phyloP scores from a whole-genome alignment of 2,888 invertebrate species.

The Pycnomerus fuliginosus region DNA sequence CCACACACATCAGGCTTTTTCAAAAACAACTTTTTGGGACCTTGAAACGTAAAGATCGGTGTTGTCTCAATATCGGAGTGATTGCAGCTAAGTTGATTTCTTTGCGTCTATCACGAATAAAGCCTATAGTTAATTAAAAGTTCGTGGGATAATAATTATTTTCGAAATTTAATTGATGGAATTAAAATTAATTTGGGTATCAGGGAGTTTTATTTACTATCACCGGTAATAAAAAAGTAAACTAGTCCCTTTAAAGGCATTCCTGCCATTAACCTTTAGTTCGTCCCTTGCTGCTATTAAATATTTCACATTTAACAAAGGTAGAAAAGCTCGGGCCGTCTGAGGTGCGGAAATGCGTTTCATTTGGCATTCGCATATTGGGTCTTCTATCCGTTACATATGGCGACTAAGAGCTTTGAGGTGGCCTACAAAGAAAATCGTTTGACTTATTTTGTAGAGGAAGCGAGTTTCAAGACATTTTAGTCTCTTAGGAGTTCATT shows the following conservation, averaged over 20 bases:
- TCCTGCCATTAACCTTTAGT: conserved; percentile 16
- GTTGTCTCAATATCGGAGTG: too few relatives aligned
- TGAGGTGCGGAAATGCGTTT: conserved; percentile 25
- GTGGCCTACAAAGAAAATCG: conserved; percentile 25
- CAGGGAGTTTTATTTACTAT: not conserved
- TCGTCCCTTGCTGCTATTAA: conserved; percentile 20
- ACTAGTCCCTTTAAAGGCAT: conserved; percentile 14
- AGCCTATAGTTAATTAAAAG: too few relatives aligned
- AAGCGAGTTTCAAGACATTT: conserved; percentile 12
- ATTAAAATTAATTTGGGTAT: not conserved
- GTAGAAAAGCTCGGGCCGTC: conserved; percentile 14
- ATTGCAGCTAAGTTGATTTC: too few relatives aligned
- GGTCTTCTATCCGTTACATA: conserved; percentile 13
- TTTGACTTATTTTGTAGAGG: conserved; percentile 26
- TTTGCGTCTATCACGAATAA: too few relatives aligned
- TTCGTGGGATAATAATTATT: too few relatives aligned
- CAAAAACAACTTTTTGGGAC: too few relatives aligned
- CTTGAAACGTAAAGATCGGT: too few relatives aligned
- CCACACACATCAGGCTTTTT: too few relatives aligned
- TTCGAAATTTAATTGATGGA: too few relatives aligned
- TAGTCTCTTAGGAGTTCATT: conserved; percentile 8
- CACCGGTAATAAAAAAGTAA: conserved; percentile 9
- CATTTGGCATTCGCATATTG: conserved; percentile 27
- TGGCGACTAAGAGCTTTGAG: conserved; percentile 7
- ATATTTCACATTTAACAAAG: conserved; percentile 23